Conservation (phyloP, 2,797 vertebrate genomes). For the Spinibarbus caldwelli region DNA sequence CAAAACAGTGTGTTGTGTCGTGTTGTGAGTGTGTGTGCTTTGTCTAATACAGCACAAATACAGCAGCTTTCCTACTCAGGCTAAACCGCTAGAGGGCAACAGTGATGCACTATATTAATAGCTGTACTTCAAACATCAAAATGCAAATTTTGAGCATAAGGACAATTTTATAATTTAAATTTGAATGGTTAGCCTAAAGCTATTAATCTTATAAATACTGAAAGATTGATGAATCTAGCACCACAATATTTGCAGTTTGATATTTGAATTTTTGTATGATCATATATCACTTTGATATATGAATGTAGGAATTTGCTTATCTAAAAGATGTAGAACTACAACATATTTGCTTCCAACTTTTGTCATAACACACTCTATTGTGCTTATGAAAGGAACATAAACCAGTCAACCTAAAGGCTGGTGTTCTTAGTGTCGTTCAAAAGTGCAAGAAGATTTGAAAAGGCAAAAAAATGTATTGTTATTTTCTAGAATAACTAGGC, state of each 20-base stretch:
- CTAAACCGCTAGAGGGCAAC: constrained; percentile 10
- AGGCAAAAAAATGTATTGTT: neutral
- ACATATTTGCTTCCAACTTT: neutral
- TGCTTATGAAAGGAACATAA: neutral
- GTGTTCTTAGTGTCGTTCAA: neutral
- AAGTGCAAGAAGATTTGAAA: neutral
- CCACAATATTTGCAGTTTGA: neutral
- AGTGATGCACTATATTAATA: neutral
- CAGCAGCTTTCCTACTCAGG: neutral
- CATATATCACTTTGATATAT: neutral
- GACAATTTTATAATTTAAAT: neutral
- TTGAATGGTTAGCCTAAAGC: neutral
- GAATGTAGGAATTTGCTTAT: neutral
- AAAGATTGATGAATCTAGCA: neutral
- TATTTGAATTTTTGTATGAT: neutral
- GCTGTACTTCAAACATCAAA: neutral
- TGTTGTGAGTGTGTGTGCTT: constrained; percentile 36
- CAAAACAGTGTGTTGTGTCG: constrained; percentile 23
- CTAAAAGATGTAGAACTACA: neutral
- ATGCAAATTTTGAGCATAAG: neutral
- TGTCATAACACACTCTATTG: neutral
- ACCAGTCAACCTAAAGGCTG: neutral
- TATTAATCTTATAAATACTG: neutral
- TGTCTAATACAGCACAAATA: neutral
- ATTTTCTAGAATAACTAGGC: neutral